Evolutionary conservation across 2,797 vertebrate species (phyloP), one percentile per base, ranked within the genome.

Genomic region (Tamandua tetradactyla): DNA sequence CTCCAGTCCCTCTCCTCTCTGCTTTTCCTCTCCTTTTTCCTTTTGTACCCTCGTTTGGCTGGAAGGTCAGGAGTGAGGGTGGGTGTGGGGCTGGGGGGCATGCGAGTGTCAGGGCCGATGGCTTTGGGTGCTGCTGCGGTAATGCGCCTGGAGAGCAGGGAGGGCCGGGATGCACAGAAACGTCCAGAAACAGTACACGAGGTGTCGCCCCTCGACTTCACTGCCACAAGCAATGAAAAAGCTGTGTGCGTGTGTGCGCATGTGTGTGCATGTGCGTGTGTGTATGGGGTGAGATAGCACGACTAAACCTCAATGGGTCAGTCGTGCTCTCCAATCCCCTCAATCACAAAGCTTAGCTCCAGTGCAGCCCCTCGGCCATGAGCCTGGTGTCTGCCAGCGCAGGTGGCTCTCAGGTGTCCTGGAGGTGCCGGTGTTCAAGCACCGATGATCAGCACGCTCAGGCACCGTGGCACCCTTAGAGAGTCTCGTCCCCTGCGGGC

Each of bases 401-500:
- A 0, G 0, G 0, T 18, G 66, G 27, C 69, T 25, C 27, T 55
- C 62, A n/a, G 3, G 30, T 3, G 2, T 64, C 55, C 35, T 0
- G 18, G 3, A 57, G 64, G 12, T 55, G 40, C n/a, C n/a, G n/a
- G n/a, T n/a, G n/a, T n/a, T n/a, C n/a, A n/a, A n/a, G n/a, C n/a
- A n/a, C n/a, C n/a, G n/a, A n/a, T n/a, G n/a, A n/a, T n/a, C n/a
- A n/a, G n/a, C n/a, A n/a, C n/a, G n/a, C n/a, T n/a, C n/a, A n/a
- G n/a, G n/a, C n/a, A n/a, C n/a, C n/a, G n/a, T n/a, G n/a, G n/a
- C n/a, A n/a, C 35, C 30, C 11, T 3, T 1, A 2, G 9, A 0
- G 27, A 35, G 10, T n/a, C n/a, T n/a, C n/a, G n/a, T n/a, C n/a
- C n/a, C n/a, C n/a, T n/a, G n/a, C n/a, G n/a, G n/a, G n/a, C n/a